Conservation (phyloP, 2,888 invertebrate species). For the Nemotelus pantherinus region DNA sequence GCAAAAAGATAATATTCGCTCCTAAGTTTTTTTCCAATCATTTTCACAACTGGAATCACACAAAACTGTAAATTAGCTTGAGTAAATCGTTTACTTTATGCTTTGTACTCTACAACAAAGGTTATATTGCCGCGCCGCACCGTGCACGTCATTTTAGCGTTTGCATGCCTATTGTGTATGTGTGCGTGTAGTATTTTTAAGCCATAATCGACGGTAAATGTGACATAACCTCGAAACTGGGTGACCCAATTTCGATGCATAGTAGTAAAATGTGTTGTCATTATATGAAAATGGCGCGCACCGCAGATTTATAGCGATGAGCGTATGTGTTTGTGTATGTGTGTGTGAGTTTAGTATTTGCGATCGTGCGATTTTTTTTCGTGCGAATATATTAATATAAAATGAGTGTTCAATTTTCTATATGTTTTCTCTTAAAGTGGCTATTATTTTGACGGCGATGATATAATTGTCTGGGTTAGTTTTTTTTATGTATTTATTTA, state of each 20-base stretch:
- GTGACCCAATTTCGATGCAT: conserved; percentile 33
- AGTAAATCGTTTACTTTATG: too few relatives aligned
- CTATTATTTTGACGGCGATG: too few relatives aligned
- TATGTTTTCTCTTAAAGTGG: too few relatives aligned
- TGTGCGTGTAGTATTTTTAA: not conserved
- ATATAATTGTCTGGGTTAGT: too few relatives aligned
- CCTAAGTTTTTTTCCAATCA: too few relatives aligned
- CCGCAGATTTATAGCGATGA: not conserved
- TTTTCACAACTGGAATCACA: too few relatives aligned
- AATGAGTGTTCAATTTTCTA: too few relatives aligned
- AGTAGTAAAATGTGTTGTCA: conserved; percentile 26
- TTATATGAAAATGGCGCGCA: conserved; percentile 30
- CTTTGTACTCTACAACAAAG: too few relatives aligned
- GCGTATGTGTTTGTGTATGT: not conserved
- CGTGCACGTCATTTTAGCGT: not conserved
- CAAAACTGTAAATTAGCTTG: too few relatives aligned
- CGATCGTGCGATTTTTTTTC: not conserved
- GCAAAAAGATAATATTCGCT: too few relatives aligned
- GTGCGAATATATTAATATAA: not conserved
- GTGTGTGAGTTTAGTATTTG: not conserved
- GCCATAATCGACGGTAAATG: conserved; percentile 37
- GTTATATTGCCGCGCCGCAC: too few relatives aligned
- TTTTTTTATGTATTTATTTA: too few relatives aligned
- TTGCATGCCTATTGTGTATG: conserved; percentile 11
- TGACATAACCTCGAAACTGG: conserved; percentile 43